Percentiles rank a stretch among this genome's conserved stretches.
Conservation (phyloP, 1,140 invertebrate species). For the Apolygus lucorum region DNA sequence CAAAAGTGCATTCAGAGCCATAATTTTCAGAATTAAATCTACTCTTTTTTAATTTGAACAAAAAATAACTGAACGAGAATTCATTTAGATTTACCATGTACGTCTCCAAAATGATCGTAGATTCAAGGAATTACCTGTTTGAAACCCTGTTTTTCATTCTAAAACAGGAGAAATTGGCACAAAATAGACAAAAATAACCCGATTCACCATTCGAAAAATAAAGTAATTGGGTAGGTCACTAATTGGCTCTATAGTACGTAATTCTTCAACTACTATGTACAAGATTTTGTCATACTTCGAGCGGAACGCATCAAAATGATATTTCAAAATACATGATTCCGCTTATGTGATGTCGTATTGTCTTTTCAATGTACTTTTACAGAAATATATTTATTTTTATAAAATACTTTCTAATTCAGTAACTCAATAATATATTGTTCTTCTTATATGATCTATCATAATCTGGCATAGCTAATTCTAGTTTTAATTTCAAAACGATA, state of each 20-base stretch:
- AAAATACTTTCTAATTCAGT: conserved; percentile 12
- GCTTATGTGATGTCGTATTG: conserved; percentile 1
- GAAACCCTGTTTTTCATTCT: no score
- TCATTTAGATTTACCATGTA: no score
- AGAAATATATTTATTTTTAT: conserved; percentile 22
- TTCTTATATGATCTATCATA: not conserved
- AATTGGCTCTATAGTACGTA: not conserved
- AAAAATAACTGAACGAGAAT: no score
- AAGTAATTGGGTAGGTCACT: not conserved
- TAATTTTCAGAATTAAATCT: no score
- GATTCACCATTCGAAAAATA: no score
- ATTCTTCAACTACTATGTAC: not conserved
- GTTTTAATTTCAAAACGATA: not conserved
- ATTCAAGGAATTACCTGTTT: no score
- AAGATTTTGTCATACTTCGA: not conserved
- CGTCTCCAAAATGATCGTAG: no score
- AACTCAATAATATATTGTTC: conserved; percentile 7
- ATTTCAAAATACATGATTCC: conserved; percentile 7
- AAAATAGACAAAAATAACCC: no score
- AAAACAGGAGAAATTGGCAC: no score
- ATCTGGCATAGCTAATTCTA: not conserved
- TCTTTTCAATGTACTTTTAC: conserved; percentile 18
- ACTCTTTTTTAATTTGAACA: no score
- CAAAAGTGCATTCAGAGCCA: no score
- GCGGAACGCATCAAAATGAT: not conserved